Base-by-base conservation (phyloP, 2,113 vertebrate genomes). In the Microtus oregoni region DNA sequence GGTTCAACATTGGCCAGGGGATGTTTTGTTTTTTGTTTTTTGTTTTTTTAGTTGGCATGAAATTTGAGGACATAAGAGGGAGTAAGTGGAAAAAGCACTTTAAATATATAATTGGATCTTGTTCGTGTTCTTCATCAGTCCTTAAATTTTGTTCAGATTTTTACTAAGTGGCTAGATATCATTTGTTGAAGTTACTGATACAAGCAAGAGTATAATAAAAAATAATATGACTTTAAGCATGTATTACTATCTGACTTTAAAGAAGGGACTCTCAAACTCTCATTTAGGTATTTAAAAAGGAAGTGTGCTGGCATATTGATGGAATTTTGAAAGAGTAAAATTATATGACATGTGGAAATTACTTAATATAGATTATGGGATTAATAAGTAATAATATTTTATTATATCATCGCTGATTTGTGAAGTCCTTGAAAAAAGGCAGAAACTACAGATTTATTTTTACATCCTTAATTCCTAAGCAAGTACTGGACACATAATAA, bases 311-410 rank as follows among this genome's bases (percentile, higher is more conserved):
- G 67, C 35, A 75, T 47, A 4, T 32, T 65, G 73, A 75, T 52
- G 20, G 20, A 4, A 5, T 50, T 94, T 73, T 88, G 2, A 10
- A 15, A 63, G 3, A 1, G 28, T n/a, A 22, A 92, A 95, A 55
- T 93, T 19, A 90, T 92, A 90, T 52, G 17, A 78, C 78, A 44
- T 79, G 90, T 83, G 13, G 47, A 93, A 91, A 91, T 38, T 70
- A 67, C 63, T 78, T 83, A 52, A 17, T 44, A 26, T 3, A 92
- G 19, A 95, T 88, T 92, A 70, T 52, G 38, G 76, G 22, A 24
- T 63, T 89, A 91, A 70, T 91, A 95, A 95, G 70, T 96, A 52
- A 81, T 77, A 86, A 79, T 55, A 93, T 52, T 96, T 96, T 88
- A 92, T 70, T 79, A 91, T 41, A 85, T 92, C 5, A 67, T 92